Conservation (phyloP, 2,113 vertebrate species). For the Nematolebias whitei region DNA sequence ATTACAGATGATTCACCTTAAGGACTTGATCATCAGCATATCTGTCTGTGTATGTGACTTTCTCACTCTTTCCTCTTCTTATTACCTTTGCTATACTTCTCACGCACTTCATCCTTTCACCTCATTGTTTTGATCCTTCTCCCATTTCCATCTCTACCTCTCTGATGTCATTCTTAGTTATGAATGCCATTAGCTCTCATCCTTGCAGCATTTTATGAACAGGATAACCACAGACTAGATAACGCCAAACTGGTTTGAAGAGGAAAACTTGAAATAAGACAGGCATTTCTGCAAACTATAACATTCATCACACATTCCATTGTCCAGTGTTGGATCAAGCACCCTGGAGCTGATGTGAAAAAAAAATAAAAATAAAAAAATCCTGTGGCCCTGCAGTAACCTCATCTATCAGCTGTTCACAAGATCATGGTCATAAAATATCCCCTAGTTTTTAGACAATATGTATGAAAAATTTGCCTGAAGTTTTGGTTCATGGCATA, state of each 20-base stretch:
- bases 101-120: constrained; percentile 13
- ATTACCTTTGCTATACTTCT: constrained; percentile 5
- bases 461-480: constrained; percentile 48
- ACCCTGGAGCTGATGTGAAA: constrained; percentile 21
- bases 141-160: constrained; percentile 28
- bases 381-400: constrained; percentile 23
- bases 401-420: constrained; percentile 24
- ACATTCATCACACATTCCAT: constrained; percentile 44
- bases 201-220: constrained; percentile 40
- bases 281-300: constrained; percentile 31
- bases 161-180: constrained; percentile 31
- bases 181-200: constrained; percentile 32
- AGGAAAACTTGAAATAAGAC: constrained; percentile 47
- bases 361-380: constrained; percentile 23
- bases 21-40: constrained; percentile 82
- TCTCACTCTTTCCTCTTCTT: constrained; percentile 33
- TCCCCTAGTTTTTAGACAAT: constrained; percentile 35
- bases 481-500: constrained; percentile 16
- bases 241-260: constrained; percentile 29
- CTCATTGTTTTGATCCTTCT: constrained; percentile 36
- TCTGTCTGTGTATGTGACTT: constrained; percentile 44
- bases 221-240: constrained; percentile 15
- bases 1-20: constrained; percentile 97
- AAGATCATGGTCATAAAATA: constrained; percentile 31
- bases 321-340: constrained; percentile 21